Conservation (phyloP, 2,113 vertebrate species). For the Platysternon megacephalum region DNA sequence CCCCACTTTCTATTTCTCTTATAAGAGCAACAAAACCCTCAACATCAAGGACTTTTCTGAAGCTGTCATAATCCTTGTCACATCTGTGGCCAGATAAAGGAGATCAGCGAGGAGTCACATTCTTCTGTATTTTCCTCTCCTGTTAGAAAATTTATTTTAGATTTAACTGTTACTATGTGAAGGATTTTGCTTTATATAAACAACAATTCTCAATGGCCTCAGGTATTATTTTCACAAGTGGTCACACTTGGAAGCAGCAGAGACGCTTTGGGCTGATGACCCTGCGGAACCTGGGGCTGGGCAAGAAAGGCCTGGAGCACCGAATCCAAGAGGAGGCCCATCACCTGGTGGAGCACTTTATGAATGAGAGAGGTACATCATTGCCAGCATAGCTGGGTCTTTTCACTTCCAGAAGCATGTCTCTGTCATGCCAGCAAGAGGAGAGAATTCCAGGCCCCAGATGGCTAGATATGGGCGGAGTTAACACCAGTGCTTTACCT, state of each 20-base stretch:
- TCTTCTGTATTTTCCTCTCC: neutral
- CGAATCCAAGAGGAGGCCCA: conserved; percentile 66
- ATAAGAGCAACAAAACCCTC: neutral
- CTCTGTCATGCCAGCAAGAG: neutral
- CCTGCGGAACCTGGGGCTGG: conserved; percentile 63
- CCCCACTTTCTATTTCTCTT: neutral
- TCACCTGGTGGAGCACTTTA: conserved; percentile 61
- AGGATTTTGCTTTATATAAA: neutral
- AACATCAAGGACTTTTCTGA: neutral
- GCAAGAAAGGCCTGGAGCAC: conserved; percentile 62
- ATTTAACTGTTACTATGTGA: neutral
- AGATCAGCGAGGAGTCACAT: neutral
- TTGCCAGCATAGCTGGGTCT: neutral
- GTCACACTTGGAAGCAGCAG: conserved; percentile 67
- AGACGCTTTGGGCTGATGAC: conserved; percentile 70
- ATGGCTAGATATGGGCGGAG: neutral
- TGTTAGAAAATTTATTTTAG: neutral
- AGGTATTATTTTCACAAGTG: conserved; percentile 72
- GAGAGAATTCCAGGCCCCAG: neutral
- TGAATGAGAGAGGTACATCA: conserved; percentile 42
- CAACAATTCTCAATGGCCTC: neutral
- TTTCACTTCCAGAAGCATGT: neutral
- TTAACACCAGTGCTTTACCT: neutral
- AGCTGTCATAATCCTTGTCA: neutral
- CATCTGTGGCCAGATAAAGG: neutral